Evolutionary conservation across 2,797 vertebrate species (phyloP).

Genomic region (Ctenochaetus hawaiiensis): DNA sequence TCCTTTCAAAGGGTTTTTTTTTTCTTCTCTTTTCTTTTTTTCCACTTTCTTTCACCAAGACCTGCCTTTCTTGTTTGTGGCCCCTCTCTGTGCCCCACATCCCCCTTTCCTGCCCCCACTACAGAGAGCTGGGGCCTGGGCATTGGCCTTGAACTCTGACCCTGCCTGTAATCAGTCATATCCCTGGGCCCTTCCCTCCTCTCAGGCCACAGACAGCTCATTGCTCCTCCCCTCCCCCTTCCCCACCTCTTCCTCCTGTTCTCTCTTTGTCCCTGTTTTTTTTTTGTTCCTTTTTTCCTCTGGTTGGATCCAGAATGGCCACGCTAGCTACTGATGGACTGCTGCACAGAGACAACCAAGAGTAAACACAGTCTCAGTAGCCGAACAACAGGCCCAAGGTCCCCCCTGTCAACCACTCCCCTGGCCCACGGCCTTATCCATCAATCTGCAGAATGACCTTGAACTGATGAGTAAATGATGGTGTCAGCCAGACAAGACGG

Average conservation of each 20-base stretch:
- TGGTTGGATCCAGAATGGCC: slow-evolving; percentile 77
- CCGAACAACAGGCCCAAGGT: slow-evolving; percentile 68
- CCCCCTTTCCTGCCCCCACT: slow-evolving; percentile 67
- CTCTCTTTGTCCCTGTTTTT: slow-evolving; percentile 63
- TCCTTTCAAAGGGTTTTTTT: slow-evolving; percentile 56
- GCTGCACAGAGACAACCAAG: slow-evolving; percentile 74
- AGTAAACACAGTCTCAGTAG: slow-evolving; percentile 72
- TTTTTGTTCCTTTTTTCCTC: slow-evolving; percentile 48
- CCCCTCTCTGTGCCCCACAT: slow-evolving; percentile 66
- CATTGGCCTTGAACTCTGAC: slow-evolving; percentile 86
- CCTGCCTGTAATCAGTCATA: slow-evolving; percentile 88
- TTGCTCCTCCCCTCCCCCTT: slow-evolving; percentile 52
- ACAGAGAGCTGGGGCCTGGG: slow-evolving; percentile 72
- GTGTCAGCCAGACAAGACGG: slow-evolving; percentile 79
- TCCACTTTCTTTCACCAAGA: slow-evolving; percentile 66
- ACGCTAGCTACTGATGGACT: slow-evolving; percentile 78
- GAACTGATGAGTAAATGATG: slow-evolving; percentile 80
- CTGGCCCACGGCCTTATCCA: slow-evolving; percentile 73
- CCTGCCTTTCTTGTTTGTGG: slow-evolving; percentile 69
- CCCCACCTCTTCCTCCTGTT: slow-evolving; percentile 69
- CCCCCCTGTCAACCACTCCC: slow-evolving; percentile 73
- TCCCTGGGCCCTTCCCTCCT: slow-evolving; percentile 83
- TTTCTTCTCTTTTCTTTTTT: slow-evolving; percentile 38
- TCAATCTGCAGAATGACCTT: slow-evolving; percentile 80
- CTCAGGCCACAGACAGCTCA: slow-evolving; percentile 83